A percentile compares a stretch with the other conserved stretches of the same genome.
phyloP scores from a whole-genome alignment of 2,797 vertebrate species.

The Silurus lanzhouensis region DNA sequence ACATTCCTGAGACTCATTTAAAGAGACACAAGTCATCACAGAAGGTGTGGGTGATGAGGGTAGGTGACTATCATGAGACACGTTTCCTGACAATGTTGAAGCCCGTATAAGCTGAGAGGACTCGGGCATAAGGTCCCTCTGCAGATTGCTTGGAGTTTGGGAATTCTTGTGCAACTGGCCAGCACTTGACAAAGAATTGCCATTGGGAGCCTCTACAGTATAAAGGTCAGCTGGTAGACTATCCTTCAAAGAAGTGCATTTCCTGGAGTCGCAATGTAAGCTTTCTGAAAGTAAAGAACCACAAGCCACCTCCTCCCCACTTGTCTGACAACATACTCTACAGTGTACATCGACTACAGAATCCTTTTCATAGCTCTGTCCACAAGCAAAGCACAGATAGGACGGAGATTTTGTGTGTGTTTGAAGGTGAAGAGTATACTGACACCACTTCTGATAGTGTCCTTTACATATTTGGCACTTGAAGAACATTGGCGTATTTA shows the following conservation, averaged over 20 bases:
- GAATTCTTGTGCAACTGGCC: neutral
- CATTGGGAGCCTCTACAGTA: neutral
- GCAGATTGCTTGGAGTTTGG: neutral
- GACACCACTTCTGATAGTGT: slow-evolving; percentile 56
- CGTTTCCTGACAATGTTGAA: neutral
- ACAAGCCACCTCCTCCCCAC: slow-evolving; percentile 57
- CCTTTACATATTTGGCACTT: slow-evolving; percentile 61
- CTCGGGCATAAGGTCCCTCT: neutral
- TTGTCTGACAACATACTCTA: slow-evolving; percentile 54
- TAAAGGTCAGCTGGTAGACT: neutral
- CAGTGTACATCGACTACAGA: slow-evolving; percentile 50
- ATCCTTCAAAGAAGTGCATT: neutral
- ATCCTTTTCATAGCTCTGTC: slow-evolving; percentile 52
- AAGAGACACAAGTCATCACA: neutral
- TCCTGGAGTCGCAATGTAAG: neutral
- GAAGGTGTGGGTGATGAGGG: neutral
- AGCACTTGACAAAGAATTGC: neutral
- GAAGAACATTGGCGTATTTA: slow-evolving; percentile 49
- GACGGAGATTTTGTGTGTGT: slow-evolving; percentile 46
- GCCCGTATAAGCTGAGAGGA: neutral
- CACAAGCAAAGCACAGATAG: slow-evolving; percentile 53
- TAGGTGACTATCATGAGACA: neutral
- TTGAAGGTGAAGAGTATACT: slow-evolving; percentile 60
- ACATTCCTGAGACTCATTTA: neutral
- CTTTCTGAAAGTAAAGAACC: slow-evolving; percentile 30